phyloP scores from a whole-genome alignment of 2,888 invertebrate species.

The Lamellibrachia columna region DNA sequence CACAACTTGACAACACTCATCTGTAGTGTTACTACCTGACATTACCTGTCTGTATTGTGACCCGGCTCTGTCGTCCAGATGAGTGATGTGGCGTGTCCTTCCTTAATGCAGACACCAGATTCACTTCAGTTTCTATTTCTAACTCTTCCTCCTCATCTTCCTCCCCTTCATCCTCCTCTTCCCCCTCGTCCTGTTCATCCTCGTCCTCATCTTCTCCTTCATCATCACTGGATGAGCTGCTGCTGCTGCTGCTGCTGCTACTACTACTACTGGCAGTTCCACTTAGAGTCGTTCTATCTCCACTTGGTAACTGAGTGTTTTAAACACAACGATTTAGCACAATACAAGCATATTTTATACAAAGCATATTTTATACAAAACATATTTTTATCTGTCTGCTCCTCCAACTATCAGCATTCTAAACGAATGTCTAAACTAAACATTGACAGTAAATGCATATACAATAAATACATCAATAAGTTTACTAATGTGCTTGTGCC shows the following conservation, averaged over 20 bases:
- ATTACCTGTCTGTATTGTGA: not conserved
- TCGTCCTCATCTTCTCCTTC: not conserved
- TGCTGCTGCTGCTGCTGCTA: not conserved
- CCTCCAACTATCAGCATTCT: no score
- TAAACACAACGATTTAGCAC: not conserved
- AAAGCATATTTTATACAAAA: not conserved
- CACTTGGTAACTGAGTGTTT: not conserved
- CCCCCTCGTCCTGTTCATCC: not conserved
- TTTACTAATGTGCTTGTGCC: no score
- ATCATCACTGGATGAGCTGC: not conserved
- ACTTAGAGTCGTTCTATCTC: not conserved
- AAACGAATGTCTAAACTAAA: no score
- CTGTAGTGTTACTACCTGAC: no score
- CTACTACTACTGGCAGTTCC: not conserved
- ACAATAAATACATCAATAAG: no score
- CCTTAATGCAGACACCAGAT: not conserved
- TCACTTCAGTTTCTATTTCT: not conserved
- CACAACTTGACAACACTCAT: not conserved
- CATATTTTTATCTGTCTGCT: not conserved
- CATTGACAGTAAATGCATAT: no score
- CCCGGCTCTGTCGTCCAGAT: not conserved
- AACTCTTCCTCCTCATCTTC: not conserved
- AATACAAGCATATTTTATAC: not conserved
- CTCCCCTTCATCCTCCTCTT: not conserved
- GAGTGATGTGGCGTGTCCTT: not conserved